Evolutionary conservation across 2,113 vertebrate species (phyloP).

Genomic region (Hepsetus odoe): DNA sequence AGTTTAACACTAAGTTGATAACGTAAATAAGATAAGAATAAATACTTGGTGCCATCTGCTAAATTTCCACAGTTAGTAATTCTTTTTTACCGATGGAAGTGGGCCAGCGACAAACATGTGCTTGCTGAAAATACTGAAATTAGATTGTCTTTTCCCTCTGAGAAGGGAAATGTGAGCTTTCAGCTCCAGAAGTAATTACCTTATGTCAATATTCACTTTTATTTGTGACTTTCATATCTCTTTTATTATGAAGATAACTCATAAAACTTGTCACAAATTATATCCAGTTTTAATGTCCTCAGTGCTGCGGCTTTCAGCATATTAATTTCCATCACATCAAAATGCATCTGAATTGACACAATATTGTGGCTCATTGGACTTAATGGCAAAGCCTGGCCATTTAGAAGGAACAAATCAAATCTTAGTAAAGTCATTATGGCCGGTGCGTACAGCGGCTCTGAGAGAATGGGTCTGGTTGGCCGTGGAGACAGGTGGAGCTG

Average conservation of each 20-base stretch:
- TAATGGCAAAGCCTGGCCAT: conserved; percentile 34
- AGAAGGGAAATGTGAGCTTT: not conserved
- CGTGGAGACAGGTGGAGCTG: conserved; percentile 10
- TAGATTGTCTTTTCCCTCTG: not conserved
- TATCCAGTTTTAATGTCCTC: conserved; percentile 11
- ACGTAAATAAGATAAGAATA: conserved; percentile 13
- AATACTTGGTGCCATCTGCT: not conserved
- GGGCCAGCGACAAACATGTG: conserved; percentile 15
- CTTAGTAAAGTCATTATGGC: conserved; percentile 23
- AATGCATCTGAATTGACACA: conserved; percentile 16
- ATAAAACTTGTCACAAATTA: conserved; percentile 4
- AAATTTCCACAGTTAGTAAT: not conserved
- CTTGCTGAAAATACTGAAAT: not conserved
- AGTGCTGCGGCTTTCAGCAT: conserved; percentile 1
- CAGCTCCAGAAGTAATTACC: conserved; percentile 2
- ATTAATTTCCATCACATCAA: conserved; percentile 29
- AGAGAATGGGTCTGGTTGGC: not conserved
- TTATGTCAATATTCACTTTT: not conserved
- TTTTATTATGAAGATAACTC: conserved; percentile 12
- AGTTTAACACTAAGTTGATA: conserved; percentile 18
- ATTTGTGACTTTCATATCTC: conserved; percentile 29
- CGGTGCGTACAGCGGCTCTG: conserved; percentile 19
- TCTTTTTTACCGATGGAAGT: conserved; percentile 3
- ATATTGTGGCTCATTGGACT: conserved; percentile 37
- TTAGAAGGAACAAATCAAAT: conserved; percentile 40